phyloP scores from a whole-genome alignment of 2,113 vertebrate genomes.

The Marmota flaviventris region DNA sequence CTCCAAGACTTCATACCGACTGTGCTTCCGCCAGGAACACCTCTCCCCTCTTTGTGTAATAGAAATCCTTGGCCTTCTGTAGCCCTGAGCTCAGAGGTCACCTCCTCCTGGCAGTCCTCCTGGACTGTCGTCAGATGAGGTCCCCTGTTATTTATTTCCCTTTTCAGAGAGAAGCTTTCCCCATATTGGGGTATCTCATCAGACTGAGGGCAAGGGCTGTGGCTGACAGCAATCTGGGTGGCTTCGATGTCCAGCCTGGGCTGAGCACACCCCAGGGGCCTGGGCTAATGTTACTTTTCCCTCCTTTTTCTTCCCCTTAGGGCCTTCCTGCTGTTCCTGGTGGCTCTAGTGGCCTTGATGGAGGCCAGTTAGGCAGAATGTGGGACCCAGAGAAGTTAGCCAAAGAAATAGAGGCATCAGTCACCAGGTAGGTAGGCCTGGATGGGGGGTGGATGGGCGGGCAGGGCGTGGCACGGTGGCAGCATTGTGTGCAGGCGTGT shows the following conservation, averaged over 20 bases:
- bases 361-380: conserved; percentile 76
- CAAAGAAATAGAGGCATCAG: conserved; percentile 23
- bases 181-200: not conserved
- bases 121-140: not conserved
- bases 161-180: not conserved
- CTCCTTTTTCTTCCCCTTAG: not conserved
- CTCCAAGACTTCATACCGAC: not conserved
- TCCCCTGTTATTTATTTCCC: not conserved
- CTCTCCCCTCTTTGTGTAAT: not conserved
- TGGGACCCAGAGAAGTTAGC: conserved; percentile 38
- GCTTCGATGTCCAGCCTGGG: not conserved
- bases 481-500: not conserved
- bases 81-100: not conserved
- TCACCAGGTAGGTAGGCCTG: not conserved
- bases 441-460: accelerated
- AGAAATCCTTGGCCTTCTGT: not conserved
- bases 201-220: not conserved
- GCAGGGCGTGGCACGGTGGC: too few relatives aligned
- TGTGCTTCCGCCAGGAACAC: not conserved
- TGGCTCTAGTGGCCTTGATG: not conserved
- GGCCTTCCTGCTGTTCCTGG: not conserved
- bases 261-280: not conserved
- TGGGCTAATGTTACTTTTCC: not conserved
- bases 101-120: not conserved
- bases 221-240: not conserved